Percentiles rank a stretch among this genome's conserved stretches.
phyloP scores from a whole-genome alignment of 2,113 vertebrate species.

The Eulemur macaco region DNA sequence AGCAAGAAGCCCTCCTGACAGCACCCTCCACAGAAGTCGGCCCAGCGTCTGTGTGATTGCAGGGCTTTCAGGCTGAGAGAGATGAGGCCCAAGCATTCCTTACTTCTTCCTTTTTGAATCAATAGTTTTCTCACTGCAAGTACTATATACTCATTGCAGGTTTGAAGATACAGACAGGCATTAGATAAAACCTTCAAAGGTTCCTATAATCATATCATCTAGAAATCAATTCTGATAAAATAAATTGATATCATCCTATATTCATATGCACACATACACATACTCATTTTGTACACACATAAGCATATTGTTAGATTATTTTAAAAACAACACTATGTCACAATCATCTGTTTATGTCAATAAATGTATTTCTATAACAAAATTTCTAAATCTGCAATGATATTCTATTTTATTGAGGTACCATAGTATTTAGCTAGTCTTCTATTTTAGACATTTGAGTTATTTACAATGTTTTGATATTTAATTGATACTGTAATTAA shows the following conservation, averaged over 20 bases:
- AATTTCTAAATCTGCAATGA: neutral
- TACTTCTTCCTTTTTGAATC: neutral
- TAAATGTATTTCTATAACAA: neutral
- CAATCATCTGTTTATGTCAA: neutral
- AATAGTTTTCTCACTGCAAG: neutral
- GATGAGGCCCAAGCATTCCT: neutral
- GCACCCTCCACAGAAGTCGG: neutral
- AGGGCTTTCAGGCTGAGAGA: neutral
- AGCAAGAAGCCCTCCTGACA: neutral
- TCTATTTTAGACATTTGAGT: neutral
- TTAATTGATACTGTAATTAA: neutral
- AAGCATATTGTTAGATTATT: neutral
- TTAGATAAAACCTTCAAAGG: neutral
- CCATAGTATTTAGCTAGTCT: neutral
- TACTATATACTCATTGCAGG: neutral
- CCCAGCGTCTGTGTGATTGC: neutral
- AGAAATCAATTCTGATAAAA: neutral
- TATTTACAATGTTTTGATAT: neutral
- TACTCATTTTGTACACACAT: neutral
- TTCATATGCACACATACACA: neutral
- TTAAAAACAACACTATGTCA: neutral
- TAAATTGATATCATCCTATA: neutral
- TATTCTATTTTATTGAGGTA: neutral
- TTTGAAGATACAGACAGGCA: neutral
- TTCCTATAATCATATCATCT: neutral